Conservation (phyloP, 2,888 invertebrate species). For the Catotricha subobsoleta region DNA sequence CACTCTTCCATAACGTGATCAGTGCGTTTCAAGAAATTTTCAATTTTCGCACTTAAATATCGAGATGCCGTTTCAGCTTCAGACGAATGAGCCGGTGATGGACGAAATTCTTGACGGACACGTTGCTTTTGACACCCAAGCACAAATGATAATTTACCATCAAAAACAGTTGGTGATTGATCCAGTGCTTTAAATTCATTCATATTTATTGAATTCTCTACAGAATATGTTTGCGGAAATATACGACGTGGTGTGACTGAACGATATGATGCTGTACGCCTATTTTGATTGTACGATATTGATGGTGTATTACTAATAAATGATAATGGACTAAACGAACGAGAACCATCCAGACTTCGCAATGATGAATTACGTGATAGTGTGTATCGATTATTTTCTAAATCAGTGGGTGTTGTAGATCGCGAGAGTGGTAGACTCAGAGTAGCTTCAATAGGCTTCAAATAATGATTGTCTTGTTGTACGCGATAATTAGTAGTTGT, state of each 20-base stretch:
- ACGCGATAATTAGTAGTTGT: too few species aligned
- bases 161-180: conserved; percentile 61
- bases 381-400: not conserved
- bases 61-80: conserved; percentile 63
- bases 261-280: conserved; percentile 9
- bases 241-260: conserved; percentile 37
- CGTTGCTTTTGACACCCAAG: conserved; percentile 55
- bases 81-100: conserved; percentile 52
- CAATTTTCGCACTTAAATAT: conserved; percentile 54
- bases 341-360: conserved; percentile 6
- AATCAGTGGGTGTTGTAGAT: not conserved
- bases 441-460: conserved; percentile 18
- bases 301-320: conserved; percentile 12
- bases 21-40: conserved; percentile 60
- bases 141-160: conserved; percentile 63
- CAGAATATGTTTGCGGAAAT: conserved; percentile 43
- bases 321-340: conserved; percentile 10
- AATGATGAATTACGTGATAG: conserved; percentile 14
- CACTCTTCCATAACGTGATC: conserved; percentile 83
- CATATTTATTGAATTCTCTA: conserved; percentile 32
- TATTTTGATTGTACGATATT: too few species aligned
- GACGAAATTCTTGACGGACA: conserved; percentile 45
- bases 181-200: conserved; percentile 46
- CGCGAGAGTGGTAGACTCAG: conserved; percentile 4
- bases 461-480: too few species aligned